Percentiles rank a stretch among this genome's conserved stretches.
Conservation (phyloP, 2,113 vertebrate species). For the Archocentrus centrarchus region DNA sequence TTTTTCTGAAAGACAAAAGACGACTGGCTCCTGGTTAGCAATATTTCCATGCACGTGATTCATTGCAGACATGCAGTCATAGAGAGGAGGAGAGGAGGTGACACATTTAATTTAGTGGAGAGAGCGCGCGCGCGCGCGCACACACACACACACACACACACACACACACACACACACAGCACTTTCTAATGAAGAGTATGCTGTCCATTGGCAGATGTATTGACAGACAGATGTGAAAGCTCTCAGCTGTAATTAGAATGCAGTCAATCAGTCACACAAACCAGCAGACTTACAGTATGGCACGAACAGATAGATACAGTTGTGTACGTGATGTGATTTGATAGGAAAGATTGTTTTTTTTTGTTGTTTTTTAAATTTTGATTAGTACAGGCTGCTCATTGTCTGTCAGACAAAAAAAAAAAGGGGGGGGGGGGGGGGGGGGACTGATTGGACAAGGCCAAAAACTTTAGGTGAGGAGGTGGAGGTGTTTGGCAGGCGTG, state of each 20-base stretch:
- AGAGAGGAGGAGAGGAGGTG: conserved; percentile 34
- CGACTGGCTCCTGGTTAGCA: neutral
- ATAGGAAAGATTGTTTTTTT: neutral
- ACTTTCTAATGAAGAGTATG: conserved; percentile 51
- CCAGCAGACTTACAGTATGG: neutral
- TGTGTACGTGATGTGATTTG: neutral
- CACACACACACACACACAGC: conserved; percentile 16
- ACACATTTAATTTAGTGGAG: conserved; percentile 74
- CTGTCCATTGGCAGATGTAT: conserved; percentile 46
- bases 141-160: conserved; percentile 17
- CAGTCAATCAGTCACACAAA: conserved; percentile 23
- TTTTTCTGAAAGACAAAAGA: neutral
- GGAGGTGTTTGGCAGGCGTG: neutral
- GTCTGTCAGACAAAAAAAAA: neutral
- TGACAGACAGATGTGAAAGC: conserved; percentile 67
- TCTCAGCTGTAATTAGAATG: conserved; percentile 73
- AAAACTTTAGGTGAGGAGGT: neutral
- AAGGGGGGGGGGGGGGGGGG: too few species aligned
- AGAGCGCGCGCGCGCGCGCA: conserved; percentile 42
- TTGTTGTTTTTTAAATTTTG: neutral
- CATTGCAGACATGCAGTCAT: conserved; percentile 44
- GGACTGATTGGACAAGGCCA: neutral
- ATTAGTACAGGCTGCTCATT: neutral
- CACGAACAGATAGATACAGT: neutral
- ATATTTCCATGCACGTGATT: conserved; percentile 48